Base-by-base conservation (phyloP, 2,888 invertebrate species). In the Chloromyia formosa region DNA sequence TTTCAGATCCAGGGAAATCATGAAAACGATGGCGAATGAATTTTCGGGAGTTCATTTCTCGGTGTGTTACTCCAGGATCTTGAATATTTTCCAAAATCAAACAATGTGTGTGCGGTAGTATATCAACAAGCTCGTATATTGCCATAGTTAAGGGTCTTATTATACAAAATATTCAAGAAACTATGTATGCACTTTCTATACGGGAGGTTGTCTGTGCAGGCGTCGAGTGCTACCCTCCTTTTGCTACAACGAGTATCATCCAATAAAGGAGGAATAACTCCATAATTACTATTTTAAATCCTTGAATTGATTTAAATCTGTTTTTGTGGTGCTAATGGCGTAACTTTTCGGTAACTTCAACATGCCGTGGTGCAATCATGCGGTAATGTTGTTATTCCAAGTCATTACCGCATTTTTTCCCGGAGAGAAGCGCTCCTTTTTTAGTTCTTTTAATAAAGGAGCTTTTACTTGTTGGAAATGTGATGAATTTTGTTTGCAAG, bases 241-340 rank as follows among this genome's bases (percentile, higher is more conserved):
- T 14, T 40, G n/a, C 18, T 22, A 49, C 49, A 12, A 22, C 20
- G 45, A 66, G 27, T 35, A 35, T 35, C 27, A 35, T 35, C 27
- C 27, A 35, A 35, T 14, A 4, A 66, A 49, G 66, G 66, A 49
- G 10, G 71, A 58, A 18, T 56, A 10, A 58, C 66, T 22, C 49
- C 71, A 71, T 77, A 77, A 77, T 77, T 75, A 77, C 77, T 74
- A 77, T 56, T 77, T 75, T 74, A 74, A 74, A 77, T 77, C 75
- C 75, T 69, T 77, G 77, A 77, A 77, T 77, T 77, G 77, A 77
- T 77, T 77, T 75, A 75, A 77, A 77, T 77, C 77, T 77, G 77
- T 77, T 77, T 77, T 75, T 75, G 77, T 77, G 77, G 77, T 74
- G 74, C 73, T 77, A 77, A 77, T 77, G 75, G 77, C 74, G 74